A percentile compares a stretch with the other conserved stretches of the same genome.
phyloP scores from a whole-genome alignment of 2,113 vertebrate species.

The Phocoena phocoena region DNA sequence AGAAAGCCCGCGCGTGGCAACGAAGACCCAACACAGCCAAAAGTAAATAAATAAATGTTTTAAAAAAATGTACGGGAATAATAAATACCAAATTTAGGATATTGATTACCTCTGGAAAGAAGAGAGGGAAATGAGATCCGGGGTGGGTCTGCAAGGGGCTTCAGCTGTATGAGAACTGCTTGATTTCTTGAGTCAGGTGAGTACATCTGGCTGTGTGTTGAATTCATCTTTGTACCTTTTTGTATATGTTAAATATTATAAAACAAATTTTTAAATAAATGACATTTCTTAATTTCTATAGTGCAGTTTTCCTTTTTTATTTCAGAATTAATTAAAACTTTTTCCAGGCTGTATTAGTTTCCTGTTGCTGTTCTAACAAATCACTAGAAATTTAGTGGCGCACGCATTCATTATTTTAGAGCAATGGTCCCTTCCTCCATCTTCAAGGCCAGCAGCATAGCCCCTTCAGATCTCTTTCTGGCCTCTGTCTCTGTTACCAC shows the following conservation, averaged over 20 bases:
- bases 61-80: background rate
- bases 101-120: background rate
- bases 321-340: background rate
- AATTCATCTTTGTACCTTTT: background rate
- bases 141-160: background rate
- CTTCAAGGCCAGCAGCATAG: background rate
- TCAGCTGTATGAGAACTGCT: conserved; percentile 10
- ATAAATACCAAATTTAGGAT: background rate
- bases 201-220: background rate
- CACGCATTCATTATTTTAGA: background rate
- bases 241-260: conserved; percentile 16
- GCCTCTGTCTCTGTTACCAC: background rate
- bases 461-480: background rate
- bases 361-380: background rate
- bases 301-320: conserved; percentile 21
- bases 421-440: background rate
- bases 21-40: no score
- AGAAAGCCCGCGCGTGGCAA: no score
- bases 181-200: background rate
- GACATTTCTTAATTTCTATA: background rate
- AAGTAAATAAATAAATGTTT: no score
- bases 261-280: conserved; percentile 45
- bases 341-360: background rate
- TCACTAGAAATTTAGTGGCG: background rate
- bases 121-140: background rate